These are phyloP conservation scores for Cryptomyrus ogoouensis DNA, from an alignment of 2,113 vertebrate genomes.

Conservation along the genomic window DNA sequence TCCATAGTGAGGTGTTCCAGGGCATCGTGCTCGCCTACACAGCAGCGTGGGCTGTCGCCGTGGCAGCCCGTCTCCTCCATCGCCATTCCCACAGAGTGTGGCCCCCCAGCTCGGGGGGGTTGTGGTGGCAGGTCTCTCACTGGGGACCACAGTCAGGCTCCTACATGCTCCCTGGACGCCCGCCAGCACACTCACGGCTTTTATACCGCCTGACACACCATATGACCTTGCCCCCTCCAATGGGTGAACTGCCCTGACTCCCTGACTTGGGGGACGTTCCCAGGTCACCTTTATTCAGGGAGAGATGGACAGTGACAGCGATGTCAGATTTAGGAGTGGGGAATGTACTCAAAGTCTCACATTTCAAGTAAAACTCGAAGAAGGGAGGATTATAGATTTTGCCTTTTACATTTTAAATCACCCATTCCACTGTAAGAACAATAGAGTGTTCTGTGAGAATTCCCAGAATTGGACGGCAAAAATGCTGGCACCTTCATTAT, in stretches of 20 bases:
- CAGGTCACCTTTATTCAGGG: constrained; percentile 30
- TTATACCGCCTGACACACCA: constrained; percentile 24
- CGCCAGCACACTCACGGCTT: constrained; percentile 5
- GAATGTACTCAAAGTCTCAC: background rate
- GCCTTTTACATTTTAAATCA: background rate
- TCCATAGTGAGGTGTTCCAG: constrained; percentile 40
- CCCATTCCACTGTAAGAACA: background rate
- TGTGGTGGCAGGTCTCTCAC: background rate
- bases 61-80: constrained; percentile 27
- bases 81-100: constrained; percentile 16
- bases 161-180: background rate
- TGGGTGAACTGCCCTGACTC: constrained; percentile 32
- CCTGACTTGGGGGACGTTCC: constrained; percentile 13
- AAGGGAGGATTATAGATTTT: background rate
- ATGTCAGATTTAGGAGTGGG: background rate
- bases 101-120: background rate
- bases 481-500: background rate
- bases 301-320: constrained; percentile 3
- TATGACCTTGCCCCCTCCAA: constrained; percentile 23
- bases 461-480: background rate
- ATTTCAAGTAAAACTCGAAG: background rate
- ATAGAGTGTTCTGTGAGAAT: background rate
- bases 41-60: constrained; percentile 22
- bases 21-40: constrained; percentile 6
- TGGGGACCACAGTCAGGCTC: background rate